Percentiles rank a stretch among this genome's conserved stretches.
phyloP scores from a whole-genome alignment of 92 coral and sea anemone genomes.

The Meandrina meandrites region DNA sequence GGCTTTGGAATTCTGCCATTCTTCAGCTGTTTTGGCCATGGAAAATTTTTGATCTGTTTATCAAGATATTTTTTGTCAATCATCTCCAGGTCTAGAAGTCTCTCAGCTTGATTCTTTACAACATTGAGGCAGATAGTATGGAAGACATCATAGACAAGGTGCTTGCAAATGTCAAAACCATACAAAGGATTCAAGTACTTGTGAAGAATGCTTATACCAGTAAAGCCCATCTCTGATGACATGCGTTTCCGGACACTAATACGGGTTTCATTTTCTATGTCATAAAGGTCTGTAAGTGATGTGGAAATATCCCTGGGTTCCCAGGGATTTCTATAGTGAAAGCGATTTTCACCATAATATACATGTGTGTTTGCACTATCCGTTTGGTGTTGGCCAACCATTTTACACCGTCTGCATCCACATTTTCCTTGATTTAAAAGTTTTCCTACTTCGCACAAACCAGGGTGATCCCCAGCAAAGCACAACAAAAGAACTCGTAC shows the following conservation, averaged over 20 bases:
- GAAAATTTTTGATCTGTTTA: conserved; percentile 55
- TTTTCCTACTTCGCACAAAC: conserved; percentile 70
- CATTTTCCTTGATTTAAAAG: conserved; percentile 70
- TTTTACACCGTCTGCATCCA: conserved; percentile 63
- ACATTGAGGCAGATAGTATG: conserved; percentile 69
- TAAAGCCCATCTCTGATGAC: conserved; percentile 68
- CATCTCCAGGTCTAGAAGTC: conserved; percentile 50
- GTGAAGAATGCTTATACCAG: conserved; percentile 63
- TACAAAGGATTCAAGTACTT: conserved; percentile 65
- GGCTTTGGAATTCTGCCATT: conserved; percentile 42
- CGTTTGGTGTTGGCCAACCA: conserved; percentile 55
- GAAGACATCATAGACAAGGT: conserved; percentile 55
- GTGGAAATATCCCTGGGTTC: conserved; percentile 45
- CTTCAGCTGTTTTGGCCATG: conserved; percentile 67
- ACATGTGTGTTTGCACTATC: conserved; percentile 60
- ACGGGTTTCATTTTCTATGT: conserved; percentile 67
- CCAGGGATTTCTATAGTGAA: conserved; percentile 65
- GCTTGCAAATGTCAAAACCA: conserved; percentile 64
- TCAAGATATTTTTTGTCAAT: conserved; percentile 54
- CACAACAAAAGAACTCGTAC: conserved; percentile 50
- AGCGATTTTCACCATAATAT: conserved; percentile 74
- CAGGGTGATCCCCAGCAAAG: conserved; percentile 79
- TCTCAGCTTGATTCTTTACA: conserved; percentile 59
- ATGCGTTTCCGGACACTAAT: conserved; percentile 51
- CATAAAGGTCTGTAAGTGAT: conserved; percentile 40